phyloP scores from a whole-genome alignment of 2,888 invertebrate species.

The Coecobrya sp. region DNA sequence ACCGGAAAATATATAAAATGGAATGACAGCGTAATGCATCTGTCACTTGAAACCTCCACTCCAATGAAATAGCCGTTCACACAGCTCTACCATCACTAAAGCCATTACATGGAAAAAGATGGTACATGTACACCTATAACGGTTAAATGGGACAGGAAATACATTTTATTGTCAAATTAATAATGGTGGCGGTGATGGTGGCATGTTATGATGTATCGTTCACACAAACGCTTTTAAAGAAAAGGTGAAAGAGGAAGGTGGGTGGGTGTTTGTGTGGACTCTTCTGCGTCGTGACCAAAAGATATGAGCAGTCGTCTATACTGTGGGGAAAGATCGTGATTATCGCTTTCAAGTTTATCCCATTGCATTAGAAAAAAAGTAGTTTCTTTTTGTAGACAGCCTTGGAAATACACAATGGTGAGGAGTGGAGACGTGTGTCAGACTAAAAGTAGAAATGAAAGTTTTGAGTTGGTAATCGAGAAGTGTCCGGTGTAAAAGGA shows the following conservation, averaged over 20 bases:
- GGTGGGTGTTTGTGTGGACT: not conserved
- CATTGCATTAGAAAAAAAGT: slow-evolving; percentile 9
- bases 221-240: not conserved
- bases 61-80: not conserved
- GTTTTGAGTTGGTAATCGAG: too few relatives aligned
- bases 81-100: not conserved
- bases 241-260: not conserved
- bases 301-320: not conserved
- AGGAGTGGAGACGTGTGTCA: too few relatives aligned
- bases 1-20: slow-evolving; percentile 38
- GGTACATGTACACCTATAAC: too few relatives aligned
- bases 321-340: not conserved
- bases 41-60: slow-evolving; percentile 65
- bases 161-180: not conserved
- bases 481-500: too few relatives aligned
- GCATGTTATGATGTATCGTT: too few relatives aligned
- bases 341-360: not conserved
- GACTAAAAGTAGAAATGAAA: too few relatives aligned
- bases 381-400: too few relatives aligned
- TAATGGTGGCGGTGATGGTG: not conserved
- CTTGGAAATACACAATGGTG: too few relatives aligned
- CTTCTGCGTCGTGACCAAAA: not conserved
- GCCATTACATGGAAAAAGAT: not conserved
- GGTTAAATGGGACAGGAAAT: not conserved
- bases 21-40: slow-evolving; percentile 70